Evolutionary conservation across 92 coral and sea anemone species (phyloP).

Genomic region (Heliopora coerulea): DNA sequence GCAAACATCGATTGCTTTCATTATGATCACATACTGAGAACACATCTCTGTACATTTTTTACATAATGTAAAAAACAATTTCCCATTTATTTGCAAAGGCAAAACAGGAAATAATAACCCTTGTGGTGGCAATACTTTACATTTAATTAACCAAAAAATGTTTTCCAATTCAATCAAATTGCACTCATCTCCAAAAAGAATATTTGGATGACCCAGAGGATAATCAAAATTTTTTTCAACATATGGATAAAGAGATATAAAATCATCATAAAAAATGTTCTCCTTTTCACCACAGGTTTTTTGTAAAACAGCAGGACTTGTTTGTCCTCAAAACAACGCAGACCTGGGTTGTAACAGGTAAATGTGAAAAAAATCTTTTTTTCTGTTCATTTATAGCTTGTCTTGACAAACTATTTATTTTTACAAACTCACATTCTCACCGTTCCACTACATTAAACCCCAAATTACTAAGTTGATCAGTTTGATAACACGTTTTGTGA

Average conservation of each 20-base stretch:
- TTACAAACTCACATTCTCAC: slow-evolving; percentile 36
- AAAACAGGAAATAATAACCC: slow-evolving; percentile 29
- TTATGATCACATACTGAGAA: background rate
- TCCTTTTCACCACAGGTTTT: background rate
- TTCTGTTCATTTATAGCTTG: background rate
- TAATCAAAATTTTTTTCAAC: background rate
- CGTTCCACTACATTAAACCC: slow-evolving; percentile 17
- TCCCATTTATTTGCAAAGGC: slow-evolving; percentile 12
- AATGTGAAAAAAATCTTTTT: slow-evolving; percentile 18
- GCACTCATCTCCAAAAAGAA: slow-evolving; percentile 19
- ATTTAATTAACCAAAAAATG: slow-evolving; percentile 33
- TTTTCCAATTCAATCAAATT: slow-evolving; percentile 3
- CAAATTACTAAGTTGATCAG: background rate
- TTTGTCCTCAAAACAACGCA: background rate
- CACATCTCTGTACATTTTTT: background rate
- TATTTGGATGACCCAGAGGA: background rate
- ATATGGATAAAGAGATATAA: slow-evolving; percentile 9
- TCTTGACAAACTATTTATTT: background rate
- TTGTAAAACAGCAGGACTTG: slow-evolving; percentile 17
- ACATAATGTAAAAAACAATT: slow-evolving; percentile 34
- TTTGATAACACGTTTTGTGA: background rate
- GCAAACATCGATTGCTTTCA: slow-evolving; percentile 4
- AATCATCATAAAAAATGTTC: slow-evolving; percentile 9
- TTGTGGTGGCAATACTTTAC: slow-evolving; percentile 24
- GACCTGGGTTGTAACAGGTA: slow-evolving; percentile 15